Percentiles rank a stretch among this genome's conserved stretches.
phyloP scores from a whole-genome alignment of 2,113 vertebrate species.

The Taurulus bubalis region DNA sequence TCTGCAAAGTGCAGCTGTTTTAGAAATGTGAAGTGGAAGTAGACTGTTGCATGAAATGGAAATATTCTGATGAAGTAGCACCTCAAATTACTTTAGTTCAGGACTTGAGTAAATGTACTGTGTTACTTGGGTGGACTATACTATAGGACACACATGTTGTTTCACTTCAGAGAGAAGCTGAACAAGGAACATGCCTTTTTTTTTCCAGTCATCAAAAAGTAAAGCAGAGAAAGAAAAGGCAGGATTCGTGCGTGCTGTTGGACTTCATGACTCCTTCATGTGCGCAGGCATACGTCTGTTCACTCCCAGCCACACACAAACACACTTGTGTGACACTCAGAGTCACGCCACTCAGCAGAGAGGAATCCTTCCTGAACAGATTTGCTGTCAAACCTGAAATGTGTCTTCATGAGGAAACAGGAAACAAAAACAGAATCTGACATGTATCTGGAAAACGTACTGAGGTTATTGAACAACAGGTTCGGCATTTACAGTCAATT shows the following conservation, averaged over 20 bases:
- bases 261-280: background rate
- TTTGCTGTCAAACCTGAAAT: conserved; percentile 67
- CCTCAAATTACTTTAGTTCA: background rate
- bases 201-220: background rate
- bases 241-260: background rate
- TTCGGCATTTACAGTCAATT: background rate
- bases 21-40: background rate
- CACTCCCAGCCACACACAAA: background rate
- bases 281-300: background rate
- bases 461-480: background rate
- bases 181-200: background rate
- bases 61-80: background rate
- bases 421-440: conserved; percentile 29
- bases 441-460: conserved; percentile 18
- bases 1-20: background rate
- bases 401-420: conserved; percentile 53
- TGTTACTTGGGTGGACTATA: background rate
- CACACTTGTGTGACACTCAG: background rate
- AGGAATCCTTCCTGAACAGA: conserved; percentile 48
- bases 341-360: conserved; percentile 6
- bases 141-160: background rate
- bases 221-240: background rate
- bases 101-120: background rate
- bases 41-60: background rate
- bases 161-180: background rate